These are phyloP conservation scores for Yponomeuta evonymella DNA, from an alignment of 2,888 invertebrate species.

Conservation along the genomic window DNA sequence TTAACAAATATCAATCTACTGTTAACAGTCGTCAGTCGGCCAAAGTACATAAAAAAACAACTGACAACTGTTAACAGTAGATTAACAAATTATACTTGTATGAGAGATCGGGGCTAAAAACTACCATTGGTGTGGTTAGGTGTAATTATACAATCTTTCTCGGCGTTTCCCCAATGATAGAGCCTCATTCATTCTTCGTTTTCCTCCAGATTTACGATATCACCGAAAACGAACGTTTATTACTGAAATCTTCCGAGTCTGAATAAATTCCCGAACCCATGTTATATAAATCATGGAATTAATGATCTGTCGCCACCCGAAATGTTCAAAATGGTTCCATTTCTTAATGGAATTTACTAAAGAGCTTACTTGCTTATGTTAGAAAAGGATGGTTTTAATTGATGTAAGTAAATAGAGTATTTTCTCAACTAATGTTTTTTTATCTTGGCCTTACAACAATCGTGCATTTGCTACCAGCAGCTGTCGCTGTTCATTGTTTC, in stretches of 20 bases:
- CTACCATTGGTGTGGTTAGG: background rate
- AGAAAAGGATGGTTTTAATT: background rate
- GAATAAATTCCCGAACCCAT: constrained; percentile 19
- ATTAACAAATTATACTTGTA: too few species aligned
- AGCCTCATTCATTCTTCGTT: constrained; percentile 19
- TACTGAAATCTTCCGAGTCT: constrained; percentile 25
- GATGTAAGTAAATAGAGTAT: background rate
- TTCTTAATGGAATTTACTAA: constrained; percentile 13
- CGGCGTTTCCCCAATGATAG: too few species aligned
- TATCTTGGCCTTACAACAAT: background rate
- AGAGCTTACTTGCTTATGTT: constrained; percentile 2
- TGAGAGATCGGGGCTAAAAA: background rate
- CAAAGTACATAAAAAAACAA: too few species aligned
- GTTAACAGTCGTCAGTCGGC: too few species aligned
- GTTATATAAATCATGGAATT: constrained; percentile 19
- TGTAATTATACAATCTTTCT: constrained; percentile 6
- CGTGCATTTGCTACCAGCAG: background rate
- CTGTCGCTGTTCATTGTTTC: background rate
- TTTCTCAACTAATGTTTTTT: background rate
- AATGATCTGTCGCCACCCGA: constrained; percentile 13
- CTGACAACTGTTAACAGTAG: too few species aligned
- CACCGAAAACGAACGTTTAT: constrained; percentile 23
- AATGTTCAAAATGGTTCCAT: constrained; percentile 12
- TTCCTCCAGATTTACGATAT: constrained; percentile 25
- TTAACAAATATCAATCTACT: too few species aligned